Evolutionary conservation across 2,888 invertebrate species (phyloP), one percentile per base, ranked within the genome.

Genomic region (Dryobota labecula): DNA sequence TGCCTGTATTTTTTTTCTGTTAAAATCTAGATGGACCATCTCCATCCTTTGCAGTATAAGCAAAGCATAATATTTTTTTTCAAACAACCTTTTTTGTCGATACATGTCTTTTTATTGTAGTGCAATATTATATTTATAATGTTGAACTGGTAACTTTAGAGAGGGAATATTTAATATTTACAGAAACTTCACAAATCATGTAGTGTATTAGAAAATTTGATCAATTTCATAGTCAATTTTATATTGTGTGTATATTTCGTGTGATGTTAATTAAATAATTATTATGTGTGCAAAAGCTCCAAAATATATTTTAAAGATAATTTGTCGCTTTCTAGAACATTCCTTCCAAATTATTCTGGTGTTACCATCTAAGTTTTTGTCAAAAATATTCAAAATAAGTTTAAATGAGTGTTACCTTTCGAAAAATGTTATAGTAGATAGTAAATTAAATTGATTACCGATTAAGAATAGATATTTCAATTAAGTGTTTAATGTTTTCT

Each of bases 181-280:
- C n/a, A 51, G 13, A 27, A 47, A 20, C 3, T 33, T 4, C 43
- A 45, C n/a, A 33, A 54, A 33, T 61, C 11, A 13, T 47, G 20
- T 53, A 53, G 51, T 71, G 45, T 45, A 33, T 24, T 73, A 61
- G 24, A 64, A 56, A 61, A 45, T 20, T 54, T 27, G 0, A 68
- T 77, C 57, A 82, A 78, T 82, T 82, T 60, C 33, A 36, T 71
- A 71, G 83, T 78, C 65, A 84, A 84, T 71, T 81, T 49, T 67
- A 64, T 66, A 67, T 45, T 68, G 53, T 65, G 53, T 65, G 58
- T 63, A 45, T 33, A 58, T 49, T 69, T 72, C 33, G 57, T 73
- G 61, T 73, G 49, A 56, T 61, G 51, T 60, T 72, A 33, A 20
- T 67, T 49, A 47, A 54, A 63, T 67, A 6, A 30, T 20, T 47